Conservation (phyloP, 2,113 vertebrate genomes). For the Pollimyrus isidori region DNA sequence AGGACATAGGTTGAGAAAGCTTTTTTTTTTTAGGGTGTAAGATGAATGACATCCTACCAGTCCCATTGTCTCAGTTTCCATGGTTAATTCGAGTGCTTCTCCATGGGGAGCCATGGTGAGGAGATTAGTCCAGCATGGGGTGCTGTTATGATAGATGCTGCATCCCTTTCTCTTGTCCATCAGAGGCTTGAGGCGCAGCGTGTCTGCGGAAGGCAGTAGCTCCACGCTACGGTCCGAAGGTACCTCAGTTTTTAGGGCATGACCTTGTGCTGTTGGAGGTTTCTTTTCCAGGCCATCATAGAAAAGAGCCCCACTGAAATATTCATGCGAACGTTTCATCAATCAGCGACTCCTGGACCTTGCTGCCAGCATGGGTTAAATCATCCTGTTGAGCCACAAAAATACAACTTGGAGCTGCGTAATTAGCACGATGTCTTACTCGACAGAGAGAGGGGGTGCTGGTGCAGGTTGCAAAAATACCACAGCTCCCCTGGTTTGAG, state of each 20-base stretch:
- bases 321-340: background rate
- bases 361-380: background rate
- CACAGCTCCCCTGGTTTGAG: background rate
- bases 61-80: slow-evolving; percentile 18
- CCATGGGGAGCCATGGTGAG: background rate
- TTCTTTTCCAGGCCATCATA: background rate
- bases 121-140: slow-evolving; percentile 17
- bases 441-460: background rate
- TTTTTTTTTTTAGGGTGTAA: background rate
- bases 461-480: background rate
- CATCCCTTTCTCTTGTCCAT: slow-evolving; percentile 29
- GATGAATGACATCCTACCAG: slow-evolving; percentile 13
- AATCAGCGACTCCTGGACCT: background rate
- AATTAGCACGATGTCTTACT: background rate
- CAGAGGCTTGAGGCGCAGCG: slow-evolving; percentile 7
- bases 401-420: background rate
- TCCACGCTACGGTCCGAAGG: background rate
- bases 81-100: slow-evolving; percentile 30
- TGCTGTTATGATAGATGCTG: slow-evolving; percentile 29
- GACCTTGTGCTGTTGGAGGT: background rate
- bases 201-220: background rate
- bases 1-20: background rate
- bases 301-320: background rate
- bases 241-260: background rate
- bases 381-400: background rate